Evolutionary conservation across 2,888 invertebrate species (phyloP).

Genomic region (Lasioglossum malachurum): DNA sequence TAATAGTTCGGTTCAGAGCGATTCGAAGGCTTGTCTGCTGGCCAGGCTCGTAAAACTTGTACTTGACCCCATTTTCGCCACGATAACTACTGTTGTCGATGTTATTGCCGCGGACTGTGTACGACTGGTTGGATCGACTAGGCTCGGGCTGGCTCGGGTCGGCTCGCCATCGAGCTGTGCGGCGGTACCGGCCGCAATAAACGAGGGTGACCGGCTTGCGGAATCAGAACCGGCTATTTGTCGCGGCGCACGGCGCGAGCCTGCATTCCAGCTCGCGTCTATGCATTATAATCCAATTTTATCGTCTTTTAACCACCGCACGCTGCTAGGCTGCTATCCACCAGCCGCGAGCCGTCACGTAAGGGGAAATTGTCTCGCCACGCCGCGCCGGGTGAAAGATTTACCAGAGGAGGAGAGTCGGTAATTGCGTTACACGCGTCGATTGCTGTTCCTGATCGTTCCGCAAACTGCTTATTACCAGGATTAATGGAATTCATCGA

Average conservation of each 20-base stretch:
- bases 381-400: slow-evolving; percentile 12
- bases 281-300: slow-evolving; percentile 69
- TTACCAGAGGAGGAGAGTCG: background rate
- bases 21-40: slow-evolving; percentile 28
- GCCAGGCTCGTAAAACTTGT: slow-evolving; percentile 60
- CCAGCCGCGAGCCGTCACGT: background rate
- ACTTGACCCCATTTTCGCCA: slow-evolving; percentile 61
- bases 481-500: slow-evolving; percentile 11
- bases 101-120: slow-evolving; percentile 53
- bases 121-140: background rate
- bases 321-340: background rate
- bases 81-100: slow-evolving; percentile 54
- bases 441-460: background rate
- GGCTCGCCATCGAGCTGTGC: background rate
- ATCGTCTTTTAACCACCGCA: slow-evolving; percentile 61
- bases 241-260: slow-evolving; percentile 44
- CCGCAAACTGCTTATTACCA: background rate
- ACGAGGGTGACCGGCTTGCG: slow-evolving; percentile 59
- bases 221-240: slow-evolving; percentile 59
- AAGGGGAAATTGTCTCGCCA: slow-evolving; percentile 43
- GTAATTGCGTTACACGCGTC: slow-evolving; percentile 6
- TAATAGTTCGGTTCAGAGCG: background rate
- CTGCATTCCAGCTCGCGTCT: slow-evolving; percentile 11
- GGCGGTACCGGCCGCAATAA: slow-evolving; percentile 52
- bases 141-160: background rate